phyloP scores from a whole-genome alignment of 2,797 vertebrate genomes.

The Lophius americanus region DNA sequence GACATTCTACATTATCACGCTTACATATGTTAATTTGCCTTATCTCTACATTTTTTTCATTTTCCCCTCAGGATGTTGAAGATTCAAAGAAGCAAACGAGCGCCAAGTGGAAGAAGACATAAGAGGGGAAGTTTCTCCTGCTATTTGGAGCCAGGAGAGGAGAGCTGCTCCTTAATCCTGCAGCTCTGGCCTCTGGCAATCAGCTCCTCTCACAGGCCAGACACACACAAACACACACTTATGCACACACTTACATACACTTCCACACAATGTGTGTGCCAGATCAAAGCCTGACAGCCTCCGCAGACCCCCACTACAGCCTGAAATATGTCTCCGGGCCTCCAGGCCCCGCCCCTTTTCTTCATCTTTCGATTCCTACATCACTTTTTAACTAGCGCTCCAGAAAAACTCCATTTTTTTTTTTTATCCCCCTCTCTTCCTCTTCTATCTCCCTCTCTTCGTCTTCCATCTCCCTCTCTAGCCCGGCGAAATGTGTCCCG shows the following conservation, averaged over 20 bases:
- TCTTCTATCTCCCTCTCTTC: neutral
- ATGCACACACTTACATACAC: constrained; percentile 9
- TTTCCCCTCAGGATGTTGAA: neutral
- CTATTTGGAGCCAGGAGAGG: constrained; percentile 33
- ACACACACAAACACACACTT: constrained; percentile 40
- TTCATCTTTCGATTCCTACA: neutral
- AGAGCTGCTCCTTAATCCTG: constrained; percentile 58
- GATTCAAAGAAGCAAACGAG: constrained; percentile 3
- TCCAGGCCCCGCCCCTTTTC: neutral
- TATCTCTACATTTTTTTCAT: neutral
- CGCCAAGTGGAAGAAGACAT: constrained; percentile 3
- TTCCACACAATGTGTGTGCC: constrained; percentile 40
- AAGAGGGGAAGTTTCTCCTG: constrained; percentile 10
- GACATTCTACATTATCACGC: too few species aligned
- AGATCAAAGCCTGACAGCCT: constrained; percentile 73
- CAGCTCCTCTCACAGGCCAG: constrained; percentile 40
- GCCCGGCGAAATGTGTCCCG: constrained; percentile 68
- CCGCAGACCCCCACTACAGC: constrained; percentile 46
- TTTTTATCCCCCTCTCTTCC: constrained; percentile 16
- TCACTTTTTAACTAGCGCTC: constrained; percentile 6
- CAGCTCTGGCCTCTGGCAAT: constrained; percentile 61
- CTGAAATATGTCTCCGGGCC: constrained; percentile 60
- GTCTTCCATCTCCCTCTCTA: constrained; percentile 9
- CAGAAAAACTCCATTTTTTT: neutral
- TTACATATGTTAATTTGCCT: neutral